These are phyloP conservation scores for Percopsis omiscomaycus DNA, from an alignment of 2,797 vertebrate genomes.

Conservation along the genomic window DNA sequence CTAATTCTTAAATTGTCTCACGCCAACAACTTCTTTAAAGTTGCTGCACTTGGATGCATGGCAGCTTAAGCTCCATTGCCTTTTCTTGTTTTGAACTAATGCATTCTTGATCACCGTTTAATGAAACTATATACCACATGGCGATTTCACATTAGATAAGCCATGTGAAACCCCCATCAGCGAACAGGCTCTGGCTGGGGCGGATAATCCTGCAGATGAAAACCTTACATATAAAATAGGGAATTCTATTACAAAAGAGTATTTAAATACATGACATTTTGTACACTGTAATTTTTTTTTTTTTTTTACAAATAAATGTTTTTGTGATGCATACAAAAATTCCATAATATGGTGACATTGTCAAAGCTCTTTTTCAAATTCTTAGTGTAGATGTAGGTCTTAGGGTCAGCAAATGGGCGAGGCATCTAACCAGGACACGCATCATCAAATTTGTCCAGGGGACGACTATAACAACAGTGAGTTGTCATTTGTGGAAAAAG, in stretches of 20 bases:
- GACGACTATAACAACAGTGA: constrained; percentile 71
- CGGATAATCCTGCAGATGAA: constrained; percentile 99
- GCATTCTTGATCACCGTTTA: constrained; percentile 99
- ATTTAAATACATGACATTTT: constrained; percentile 84
- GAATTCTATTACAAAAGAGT: constrained; percentile 95
- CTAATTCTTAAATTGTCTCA: constrained; percentile 99
- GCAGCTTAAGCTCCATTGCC: constrained; percentile 99
- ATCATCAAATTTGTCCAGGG: constrained; percentile 73
- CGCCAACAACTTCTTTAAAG: constrained; percentile 99
- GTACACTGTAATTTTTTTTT: constrained; percentile 45
- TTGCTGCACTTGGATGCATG: constrained; percentile 99
- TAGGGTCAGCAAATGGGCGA: constrained; percentile 63
- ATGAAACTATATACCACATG: constrained; percentile 99
- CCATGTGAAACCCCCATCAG: constrained; percentile 99
- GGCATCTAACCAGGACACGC: constrained; percentile 58
- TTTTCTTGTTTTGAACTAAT: constrained; percentile 99
- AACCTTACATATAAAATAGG: constrained; percentile 97
- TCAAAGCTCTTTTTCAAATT: constrained; percentile 30
- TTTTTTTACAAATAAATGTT: constrained; percentile 13
- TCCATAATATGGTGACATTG: constrained; percentile 8
- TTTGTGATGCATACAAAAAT: constrained; percentile 28
- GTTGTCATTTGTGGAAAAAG: constrained; percentile 76
- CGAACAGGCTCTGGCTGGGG: constrained; percentile 98
- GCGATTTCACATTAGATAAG: constrained; percentile 99
- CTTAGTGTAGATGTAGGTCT: constrained; percentile 47